Evolutionary conservation across 2,888 invertebrate species (phyloP).

Genomic region (Parnassius orleans): DNA sequence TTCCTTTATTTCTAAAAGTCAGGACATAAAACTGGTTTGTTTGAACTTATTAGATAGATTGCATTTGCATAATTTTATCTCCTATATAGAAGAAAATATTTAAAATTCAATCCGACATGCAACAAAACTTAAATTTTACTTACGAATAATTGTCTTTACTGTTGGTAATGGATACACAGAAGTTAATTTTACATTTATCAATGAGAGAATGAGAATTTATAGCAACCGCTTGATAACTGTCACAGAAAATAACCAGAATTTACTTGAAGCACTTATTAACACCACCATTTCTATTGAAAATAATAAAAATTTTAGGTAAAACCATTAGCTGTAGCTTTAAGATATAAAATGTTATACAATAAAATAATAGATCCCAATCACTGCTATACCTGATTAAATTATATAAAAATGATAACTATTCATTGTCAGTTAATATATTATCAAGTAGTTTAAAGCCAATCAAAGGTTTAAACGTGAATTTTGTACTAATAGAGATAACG

Average conservation of each 20-base stretch:
- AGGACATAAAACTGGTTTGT: slow-evolving; percentile 18
- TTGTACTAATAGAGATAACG: slow-evolving; percentile 71
- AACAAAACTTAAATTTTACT: slow-evolving; percentile 14
- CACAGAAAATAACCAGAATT: background rate
- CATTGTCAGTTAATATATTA: slow-evolving; percentile 48
- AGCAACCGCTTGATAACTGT: background rate
- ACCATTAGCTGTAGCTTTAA: slow-evolving; percentile 12
- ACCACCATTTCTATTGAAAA: background rate
- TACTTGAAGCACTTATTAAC: background rate
- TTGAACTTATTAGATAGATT: slow-evolving; percentile 22
- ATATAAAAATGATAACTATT: slow-evolving; percentile 33
- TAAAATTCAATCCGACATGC: slow-evolving; percentile 4
- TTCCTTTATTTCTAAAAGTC: slow-evolving; percentile 25
- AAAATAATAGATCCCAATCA: slow-evolving; percentile 28
- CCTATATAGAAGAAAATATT: background rate
- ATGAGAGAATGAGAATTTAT: background rate
- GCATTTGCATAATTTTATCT: slow-evolving; percentile 3
- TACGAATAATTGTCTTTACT: slow-evolving; percentile 17
- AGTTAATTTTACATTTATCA: background rate
- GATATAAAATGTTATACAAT: slow-evolving; percentile 25
- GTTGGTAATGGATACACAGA: background rate
- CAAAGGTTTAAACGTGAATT: slow-evolving; percentile 71
- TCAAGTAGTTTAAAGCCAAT: slow-evolving; percentile 71
- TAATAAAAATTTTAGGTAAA: background rate
- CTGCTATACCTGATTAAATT: slow-evolving; percentile 28